A percentile compares a stretch with the other conserved stretches of the same genome.
Conservation (phyloP, 2,113 vertebrate species). For the Myiopsitta monachus region DNA sequence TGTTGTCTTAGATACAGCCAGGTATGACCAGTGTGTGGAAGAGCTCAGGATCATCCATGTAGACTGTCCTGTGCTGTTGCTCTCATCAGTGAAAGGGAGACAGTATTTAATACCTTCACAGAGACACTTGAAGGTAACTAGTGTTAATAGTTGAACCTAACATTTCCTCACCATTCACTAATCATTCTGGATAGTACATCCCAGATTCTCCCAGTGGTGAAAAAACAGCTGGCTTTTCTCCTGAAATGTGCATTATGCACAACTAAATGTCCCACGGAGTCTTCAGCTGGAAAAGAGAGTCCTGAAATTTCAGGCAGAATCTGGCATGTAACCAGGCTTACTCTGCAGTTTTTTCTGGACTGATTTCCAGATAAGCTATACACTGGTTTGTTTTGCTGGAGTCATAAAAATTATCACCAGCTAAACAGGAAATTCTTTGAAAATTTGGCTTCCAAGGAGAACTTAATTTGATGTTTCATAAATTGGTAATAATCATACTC, state of each 20-base stretch:
- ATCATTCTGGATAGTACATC: not conserved
- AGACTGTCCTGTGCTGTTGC: not conserved
- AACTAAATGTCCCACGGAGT: not conserved
- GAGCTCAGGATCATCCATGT: not conserved
- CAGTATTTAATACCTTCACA: not conserved
- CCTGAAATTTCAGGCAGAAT: not conserved
- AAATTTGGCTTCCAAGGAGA: not conserved
- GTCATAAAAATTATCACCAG: not conserved
- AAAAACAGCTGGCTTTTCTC: not conserved
- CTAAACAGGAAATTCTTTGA: not conserved
- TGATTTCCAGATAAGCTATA: not conserved
- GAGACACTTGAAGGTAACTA: not conserved
- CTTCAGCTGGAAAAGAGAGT: not conserved
- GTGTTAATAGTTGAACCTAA: not conserved
- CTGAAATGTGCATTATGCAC: not conserved
- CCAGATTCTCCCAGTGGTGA: not conserved
- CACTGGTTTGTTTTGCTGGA: not conserved
- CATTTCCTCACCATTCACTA: not conserved
- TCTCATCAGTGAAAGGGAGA: not conserved
- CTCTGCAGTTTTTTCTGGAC: not conserved
- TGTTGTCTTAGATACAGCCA: rapidly evolving
- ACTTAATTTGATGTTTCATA: not conserved
- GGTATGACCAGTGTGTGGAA: not conserved
- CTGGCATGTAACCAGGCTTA: not conserved
- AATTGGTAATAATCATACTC: not conserved